phyloP scores from a whole-genome alignment of 37 sponge, comb jelly and placozoan genomes.

The Spongilla lacustris region DNA sequence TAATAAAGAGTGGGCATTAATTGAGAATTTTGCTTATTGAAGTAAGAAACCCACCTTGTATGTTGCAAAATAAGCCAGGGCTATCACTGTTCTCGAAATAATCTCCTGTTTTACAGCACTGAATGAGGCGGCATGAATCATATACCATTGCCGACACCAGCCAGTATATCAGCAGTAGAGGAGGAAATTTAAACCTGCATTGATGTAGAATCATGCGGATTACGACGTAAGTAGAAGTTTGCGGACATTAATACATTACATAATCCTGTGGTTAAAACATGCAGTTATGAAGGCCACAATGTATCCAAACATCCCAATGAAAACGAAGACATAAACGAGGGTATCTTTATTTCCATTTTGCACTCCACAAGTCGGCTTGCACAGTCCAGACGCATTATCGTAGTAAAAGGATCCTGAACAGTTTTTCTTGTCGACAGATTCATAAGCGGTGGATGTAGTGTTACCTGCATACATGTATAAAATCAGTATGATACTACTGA shows the following conservation, averaged over 20 bases:
- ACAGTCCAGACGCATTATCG: not conserved
- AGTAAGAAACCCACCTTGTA: not conserved
- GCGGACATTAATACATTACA: not conserved
- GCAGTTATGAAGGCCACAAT: not conserved
- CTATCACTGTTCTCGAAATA: not conserved
- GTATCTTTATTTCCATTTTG: not conserved
- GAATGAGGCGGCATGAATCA: not conserved
- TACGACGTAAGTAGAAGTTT: not conserved
- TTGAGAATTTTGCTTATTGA: not conserved
- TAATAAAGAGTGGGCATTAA: not conserved
- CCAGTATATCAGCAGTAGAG: not conserved
- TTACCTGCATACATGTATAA: no score
- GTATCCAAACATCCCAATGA: not conserved
- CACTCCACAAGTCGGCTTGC: not conserved
- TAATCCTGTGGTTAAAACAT: not conserved
- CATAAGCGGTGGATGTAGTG: not conserved
- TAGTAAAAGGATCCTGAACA: not conserved
- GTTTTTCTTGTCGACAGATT: not conserved
- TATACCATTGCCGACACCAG: not conserved
- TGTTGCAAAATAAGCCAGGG: not conserved
- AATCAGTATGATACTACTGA: not conserved
- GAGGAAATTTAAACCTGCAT: not conserved
- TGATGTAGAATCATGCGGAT: not conserved
- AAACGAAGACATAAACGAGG: not conserved
- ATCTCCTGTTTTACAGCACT: not conserved